A percentile compares a stretch with the other conserved stretches of the same genome.
phyloP scores from a whole-genome alignment of 2,113 vertebrate species.

The Tragelaphus buxtoni region DNA sequence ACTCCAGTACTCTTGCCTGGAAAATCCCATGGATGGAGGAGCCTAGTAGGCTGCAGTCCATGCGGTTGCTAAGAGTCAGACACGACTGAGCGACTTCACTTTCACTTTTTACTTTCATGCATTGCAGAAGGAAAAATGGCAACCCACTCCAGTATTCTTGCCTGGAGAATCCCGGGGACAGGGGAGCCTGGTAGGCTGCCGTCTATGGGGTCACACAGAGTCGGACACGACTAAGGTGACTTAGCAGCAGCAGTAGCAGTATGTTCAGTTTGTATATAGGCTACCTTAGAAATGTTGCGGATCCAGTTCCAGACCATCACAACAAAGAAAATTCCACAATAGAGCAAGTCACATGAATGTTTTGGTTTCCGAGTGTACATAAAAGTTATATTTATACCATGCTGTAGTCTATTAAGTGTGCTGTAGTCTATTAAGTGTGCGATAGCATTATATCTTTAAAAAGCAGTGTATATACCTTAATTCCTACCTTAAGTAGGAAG shows the following conservation, averaged over 20 bases:
- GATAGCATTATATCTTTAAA: background rate
- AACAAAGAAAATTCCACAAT: background rate
- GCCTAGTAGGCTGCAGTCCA: too few species aligned
- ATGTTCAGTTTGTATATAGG: background rate
- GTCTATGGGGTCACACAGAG: too few species aligned
- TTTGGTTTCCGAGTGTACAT: background rate
- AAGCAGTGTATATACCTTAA: background rate
- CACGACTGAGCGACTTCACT: too few species aligned
- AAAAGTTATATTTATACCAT: background rate
- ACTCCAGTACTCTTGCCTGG: too few species aligned
- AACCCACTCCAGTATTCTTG: too few species aligned
- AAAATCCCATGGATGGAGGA: too few species aligned
- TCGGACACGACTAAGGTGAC: too few species aligned
- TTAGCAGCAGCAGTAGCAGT: background rate
- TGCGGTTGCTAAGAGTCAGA: too few species aligned
- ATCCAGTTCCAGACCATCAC: background rate
- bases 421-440: background rate
- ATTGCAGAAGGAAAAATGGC: too few species aligned
- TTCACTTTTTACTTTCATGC: too few species aligned
- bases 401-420: background rate
- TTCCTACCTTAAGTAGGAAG: background rate
- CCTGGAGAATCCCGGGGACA: too few species aligned
- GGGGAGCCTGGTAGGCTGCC: too few species aligned
- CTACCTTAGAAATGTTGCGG: background rate
- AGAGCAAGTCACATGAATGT: background rate